phyloP scores from a whole-genome alignment of 2,888 invertebrate species.

The Slavum lentiscoides region DNA sequence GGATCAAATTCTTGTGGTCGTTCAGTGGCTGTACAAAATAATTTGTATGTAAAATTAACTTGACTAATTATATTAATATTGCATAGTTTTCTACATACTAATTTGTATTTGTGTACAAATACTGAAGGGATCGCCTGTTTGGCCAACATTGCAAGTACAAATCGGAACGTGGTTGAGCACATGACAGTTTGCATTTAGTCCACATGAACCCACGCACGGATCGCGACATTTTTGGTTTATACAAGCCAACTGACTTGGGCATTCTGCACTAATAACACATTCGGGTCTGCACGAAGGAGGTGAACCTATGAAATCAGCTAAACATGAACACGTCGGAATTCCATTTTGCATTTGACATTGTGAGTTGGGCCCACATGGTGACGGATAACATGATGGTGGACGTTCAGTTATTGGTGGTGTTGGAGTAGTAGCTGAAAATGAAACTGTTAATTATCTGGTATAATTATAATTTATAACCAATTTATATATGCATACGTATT shows the following conservation, averaged over 20 bases:
- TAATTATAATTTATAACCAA: neutral
- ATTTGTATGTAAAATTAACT: too few relatives aligned
- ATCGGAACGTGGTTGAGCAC: constrained; percentile 73
- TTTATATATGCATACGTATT: constrained; percentile 64
- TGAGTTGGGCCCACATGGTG: constrained; percentile 79
- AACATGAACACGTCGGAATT: constrained; percentile 73
- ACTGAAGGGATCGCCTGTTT: constrained; percentile 69
- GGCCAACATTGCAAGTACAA: constrained; percentile 71
- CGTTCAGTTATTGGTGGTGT: constrained; percentile 54
- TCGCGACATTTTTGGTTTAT: constrained; percentile 70
- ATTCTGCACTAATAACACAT: constrained; percentile 63
- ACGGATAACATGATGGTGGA: constrained; percentile 67
- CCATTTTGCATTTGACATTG: constrained; percentile 71
- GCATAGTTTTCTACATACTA: constrained; percentile 54
- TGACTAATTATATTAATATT: neutral
- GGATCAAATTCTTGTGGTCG: constrained; percentile 57
- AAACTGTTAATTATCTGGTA: neutral
- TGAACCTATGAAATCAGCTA: constrained; percentile 71
- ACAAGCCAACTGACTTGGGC: constrained; percentile 66
- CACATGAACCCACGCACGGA: constrained; percentile 73
- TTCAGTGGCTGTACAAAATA: constrained; percentile 57
- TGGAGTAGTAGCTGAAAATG: constrained; percentile 51
- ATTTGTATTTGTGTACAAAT: constrained; percentile 67
- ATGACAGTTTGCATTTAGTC: constrained; percentile 69
- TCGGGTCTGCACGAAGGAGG: constrained; percentile 80